These are phyloP conservation scores for Scaptomyza hsui DNA, from an alignment of 1,140 invertebrate species.

Conservation along the genomic window DNA sequence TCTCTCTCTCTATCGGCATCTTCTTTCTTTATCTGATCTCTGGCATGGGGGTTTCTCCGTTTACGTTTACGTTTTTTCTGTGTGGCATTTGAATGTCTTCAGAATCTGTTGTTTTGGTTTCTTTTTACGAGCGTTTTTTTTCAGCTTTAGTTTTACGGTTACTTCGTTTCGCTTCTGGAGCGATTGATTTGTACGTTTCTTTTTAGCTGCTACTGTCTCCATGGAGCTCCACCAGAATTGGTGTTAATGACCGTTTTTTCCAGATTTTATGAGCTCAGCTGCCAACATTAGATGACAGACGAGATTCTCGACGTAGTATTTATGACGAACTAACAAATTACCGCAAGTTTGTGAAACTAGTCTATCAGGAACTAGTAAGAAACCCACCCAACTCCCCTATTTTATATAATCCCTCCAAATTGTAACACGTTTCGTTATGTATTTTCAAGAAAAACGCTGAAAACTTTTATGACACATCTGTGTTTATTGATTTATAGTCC, in stretches of 20 bases:
- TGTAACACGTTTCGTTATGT: neutral
- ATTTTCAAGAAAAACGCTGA: slow-evolving; percentile 47
- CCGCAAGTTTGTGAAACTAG: slow-evolving; percentile 11
- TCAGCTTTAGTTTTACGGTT: slow-evolving; percentile 67
- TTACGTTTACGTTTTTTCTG: slow-evolving; percentile 26
- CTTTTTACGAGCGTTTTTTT: slow-evolving; percentile 63
- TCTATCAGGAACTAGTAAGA: neutral
- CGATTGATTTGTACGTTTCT: slow-evolving; percentile 63
- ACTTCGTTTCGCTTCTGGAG: slow-evolving; percentile 55
- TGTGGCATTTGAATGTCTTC: slow-evolving; percentile 65
- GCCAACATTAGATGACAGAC: slow-evolving; percentile 27
- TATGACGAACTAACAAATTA: slow-evolving; percentile 31
- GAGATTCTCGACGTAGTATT: slow-evolving; percentile 1
- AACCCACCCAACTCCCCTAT: neutral
- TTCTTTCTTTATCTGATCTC: slow-evolving; percentile 19
- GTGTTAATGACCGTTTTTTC: slow-evolving; percentile 48
- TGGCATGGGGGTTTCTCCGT: slow-evolving; percentile 6
- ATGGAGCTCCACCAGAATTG: slow-evolving; percentile 23
- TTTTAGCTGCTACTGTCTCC: slow-evolving; percentile 2
- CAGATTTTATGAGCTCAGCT: slow-evolving; percentile 26
- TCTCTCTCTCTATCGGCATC: slow-evolving; percentile 11
- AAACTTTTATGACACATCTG: slow-evolving; percentile 76
- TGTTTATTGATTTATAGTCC: slow-evolving; percentile 81
- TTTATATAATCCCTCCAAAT: neutral
- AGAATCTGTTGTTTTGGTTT: slow-evolving; percentile 42